Conservation (phyloP, 2,888 invertebrate species). For the Pedicia rivosa region DNA sequence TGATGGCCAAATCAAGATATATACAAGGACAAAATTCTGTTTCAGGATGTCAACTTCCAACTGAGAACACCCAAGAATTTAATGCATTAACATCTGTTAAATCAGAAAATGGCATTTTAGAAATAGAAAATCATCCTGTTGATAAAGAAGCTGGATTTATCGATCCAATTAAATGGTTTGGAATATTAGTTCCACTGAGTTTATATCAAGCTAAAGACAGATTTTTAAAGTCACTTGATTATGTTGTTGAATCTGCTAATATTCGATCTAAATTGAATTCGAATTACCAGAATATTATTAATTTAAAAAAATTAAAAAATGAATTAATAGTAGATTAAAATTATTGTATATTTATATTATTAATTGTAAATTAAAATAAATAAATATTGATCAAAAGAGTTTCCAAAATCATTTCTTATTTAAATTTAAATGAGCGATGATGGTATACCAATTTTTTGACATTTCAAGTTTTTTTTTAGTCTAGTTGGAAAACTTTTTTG, state of each 20-base stretch:
- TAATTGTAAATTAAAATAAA: too few species aligned
- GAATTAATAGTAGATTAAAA: slow-evolving; percentile 1
- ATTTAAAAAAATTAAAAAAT: slow-evolving; percentile 1
- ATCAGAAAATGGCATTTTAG: slow-evolving; percentile 23
- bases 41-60: slow-evolving; percentile 46
- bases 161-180: slow-evolving; percentile 76
- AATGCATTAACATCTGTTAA: slow-evolving; percentile 29
- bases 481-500: too few species aligned
- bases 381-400: too few species aligned
- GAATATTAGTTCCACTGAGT: slow-evolving; percentile 65
- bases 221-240: slow-evolving; percentile 52
- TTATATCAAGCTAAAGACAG: slow-evolving; percentile 56
- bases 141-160: slow-evolving; percentile 27
- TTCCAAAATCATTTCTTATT: too few species aligned
- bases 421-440: too few species aligned
- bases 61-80: slow-evolving; percentile 39
- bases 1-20: slow-evolving; percentile 62
- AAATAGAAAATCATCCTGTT: slow-evolving; percentile 23
- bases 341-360: neutral
- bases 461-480: too few species aligned
- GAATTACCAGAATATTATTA: slow-evolving; percentile 1
- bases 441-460: too few species aligned
- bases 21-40: slow-evolving; percentile 62
- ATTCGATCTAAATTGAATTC: slow-evolving; percentile 32
- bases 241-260: slow-evolving; percentile 51